Evolutionary conservation across 1,140 invertebrate species (phyloP), one percentile per base, ranked within the genome.

Genomic region (Carposina sasakii): DNA sequence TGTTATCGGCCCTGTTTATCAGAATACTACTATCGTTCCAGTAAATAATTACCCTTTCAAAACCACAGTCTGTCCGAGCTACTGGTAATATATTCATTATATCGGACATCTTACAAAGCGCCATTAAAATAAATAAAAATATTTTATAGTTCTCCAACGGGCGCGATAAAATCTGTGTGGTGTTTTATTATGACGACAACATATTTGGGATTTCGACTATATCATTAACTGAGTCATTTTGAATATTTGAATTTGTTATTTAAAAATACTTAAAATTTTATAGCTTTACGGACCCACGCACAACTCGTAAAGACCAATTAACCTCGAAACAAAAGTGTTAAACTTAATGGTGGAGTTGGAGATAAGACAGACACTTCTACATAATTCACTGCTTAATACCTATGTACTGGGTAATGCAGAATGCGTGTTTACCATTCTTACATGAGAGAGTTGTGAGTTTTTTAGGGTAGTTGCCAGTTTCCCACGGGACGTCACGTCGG

Each of bases 11-110:
- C 59, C 62, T 83, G 79, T 76, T 84, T 75, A 81, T 84, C 77
- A 62, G 67, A 68, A 76, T 65, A 72, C 71, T 63, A 69, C 63
- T 75, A 76, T 76, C 69, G 66, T 71, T 74, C 63, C 70, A 68
- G 71, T 77, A 79, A 81, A 81, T 83, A 81, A 81, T 83, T 79
- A 79, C 76, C 72, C 64, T 74, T 71, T 79, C 71, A 77, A 79
- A 77, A 73, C 66, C 67, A 76, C 68, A 71, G 66, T 58, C 63
- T 54, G 64, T 62, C 57, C 33, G 48, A 34, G 74, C 76, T 79
- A 81, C 76, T 60, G 74, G 76, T 76, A 78, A 84, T 81, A 81
- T 79, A 79, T 81, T 78, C 71, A 75, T 83, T 79, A 71, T 68
- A 75, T 67, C 66, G 68, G 79, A 79, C 79, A 75, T 65, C 63